A percentile compares a stretch with the other conserved stretches of the same genome.
phyloP scores from a whole-genome alignment of 2,113 vertebrate species.

The Corythoichthys intestinalis region DNA sequence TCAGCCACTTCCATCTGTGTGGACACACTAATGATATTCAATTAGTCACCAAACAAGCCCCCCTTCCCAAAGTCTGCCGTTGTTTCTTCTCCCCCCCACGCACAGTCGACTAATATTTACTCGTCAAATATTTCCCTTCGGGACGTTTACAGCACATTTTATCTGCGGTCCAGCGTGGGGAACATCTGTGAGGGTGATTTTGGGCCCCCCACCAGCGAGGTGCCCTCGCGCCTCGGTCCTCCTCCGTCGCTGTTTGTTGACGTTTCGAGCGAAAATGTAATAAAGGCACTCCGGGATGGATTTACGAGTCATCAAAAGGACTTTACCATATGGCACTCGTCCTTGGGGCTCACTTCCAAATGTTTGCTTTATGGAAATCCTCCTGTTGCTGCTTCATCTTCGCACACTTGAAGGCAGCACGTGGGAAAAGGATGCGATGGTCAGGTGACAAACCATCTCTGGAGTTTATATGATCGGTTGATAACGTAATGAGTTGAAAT shows the following conservation, averaged over 20 bases:
- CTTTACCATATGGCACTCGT: conserved; percentile 80
- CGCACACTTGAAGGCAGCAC: conserved; percentile 40
- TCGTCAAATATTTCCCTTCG: conserved; percentile 88
- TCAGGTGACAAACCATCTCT: background rate
- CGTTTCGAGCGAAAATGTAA: conserved; percentile 76
- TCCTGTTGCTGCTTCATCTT: conserved; percentile 67
- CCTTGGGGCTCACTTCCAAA: conserved; percentile 71
- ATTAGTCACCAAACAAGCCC: conserved; percentile 85
- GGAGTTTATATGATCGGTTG: too few species aligned
- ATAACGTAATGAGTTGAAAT: background rate
- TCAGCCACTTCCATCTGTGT: conserved; percentile 73
- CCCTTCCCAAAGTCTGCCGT: conserved; percentile 68
- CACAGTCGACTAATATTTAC: conserved; percentile 83
- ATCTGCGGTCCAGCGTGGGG: conserved; percentile 60
- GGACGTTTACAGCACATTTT: conserved; percentile 84
- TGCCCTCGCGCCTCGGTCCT: conserved; percentile 68
- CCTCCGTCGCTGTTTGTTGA: conserved; percentile 76
- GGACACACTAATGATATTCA: conserved; percentile 89
- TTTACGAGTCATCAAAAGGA: conserved; percentile 81
- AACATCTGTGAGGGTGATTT: conserved; percentile 81
- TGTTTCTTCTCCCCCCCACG: conserved; percentile 42
- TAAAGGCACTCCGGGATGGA: conserved; percentile 74
- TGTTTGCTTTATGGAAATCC: conserved; percentile 79
- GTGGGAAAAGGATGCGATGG: conserved; percentile 3
- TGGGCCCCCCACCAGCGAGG: conserved; percentile 53